Conservation (phyloP, 2,797 vertebrate genomes). For the Threskiornis aethiopicus region DNA sequence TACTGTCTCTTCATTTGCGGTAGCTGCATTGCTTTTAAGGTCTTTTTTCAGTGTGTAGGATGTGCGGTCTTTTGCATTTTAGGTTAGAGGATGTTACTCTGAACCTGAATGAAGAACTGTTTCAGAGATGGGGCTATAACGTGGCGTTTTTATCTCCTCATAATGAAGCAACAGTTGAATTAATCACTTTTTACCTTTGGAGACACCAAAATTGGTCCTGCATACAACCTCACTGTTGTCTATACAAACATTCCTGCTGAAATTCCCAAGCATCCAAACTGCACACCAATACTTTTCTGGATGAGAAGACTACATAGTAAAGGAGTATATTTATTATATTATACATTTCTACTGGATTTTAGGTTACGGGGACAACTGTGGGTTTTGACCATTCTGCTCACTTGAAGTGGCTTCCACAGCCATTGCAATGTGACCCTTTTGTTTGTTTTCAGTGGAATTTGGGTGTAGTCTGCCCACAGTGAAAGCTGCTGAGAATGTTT, state of each 20-base stretch:
- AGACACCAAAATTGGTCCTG: not conserved
- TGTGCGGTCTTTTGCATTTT: not conserved
- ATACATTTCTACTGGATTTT: not conserved
- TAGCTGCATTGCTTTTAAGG: not conserved
- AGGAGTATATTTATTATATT: not conserved
- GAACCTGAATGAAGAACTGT: not conserved
- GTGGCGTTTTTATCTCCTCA: not conserved
- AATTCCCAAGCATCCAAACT: not conserved
- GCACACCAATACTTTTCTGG: not conserved
- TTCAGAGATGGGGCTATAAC: not conserved
- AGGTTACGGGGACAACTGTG: not conserved
- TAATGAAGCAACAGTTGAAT: not conserved
- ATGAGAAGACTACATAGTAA: not conserved
- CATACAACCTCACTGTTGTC: not conserved
- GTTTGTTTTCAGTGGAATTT: not conserved
- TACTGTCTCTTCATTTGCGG: not conserved
- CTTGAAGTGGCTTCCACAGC: not conserved
- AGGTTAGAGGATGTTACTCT: not conserved
- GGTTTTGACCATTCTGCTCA: not conserved
- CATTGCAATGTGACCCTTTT: not conserved
- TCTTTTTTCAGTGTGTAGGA: not conserved
- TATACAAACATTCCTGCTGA: not conserved
- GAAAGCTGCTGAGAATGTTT: not conserved
- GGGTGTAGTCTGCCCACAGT: not conserved
- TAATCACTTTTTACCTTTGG: not conserved